phyloP scores from a whole-genome alignment of 2,113 vertebrate species.

The Ovis aries region DNA sequence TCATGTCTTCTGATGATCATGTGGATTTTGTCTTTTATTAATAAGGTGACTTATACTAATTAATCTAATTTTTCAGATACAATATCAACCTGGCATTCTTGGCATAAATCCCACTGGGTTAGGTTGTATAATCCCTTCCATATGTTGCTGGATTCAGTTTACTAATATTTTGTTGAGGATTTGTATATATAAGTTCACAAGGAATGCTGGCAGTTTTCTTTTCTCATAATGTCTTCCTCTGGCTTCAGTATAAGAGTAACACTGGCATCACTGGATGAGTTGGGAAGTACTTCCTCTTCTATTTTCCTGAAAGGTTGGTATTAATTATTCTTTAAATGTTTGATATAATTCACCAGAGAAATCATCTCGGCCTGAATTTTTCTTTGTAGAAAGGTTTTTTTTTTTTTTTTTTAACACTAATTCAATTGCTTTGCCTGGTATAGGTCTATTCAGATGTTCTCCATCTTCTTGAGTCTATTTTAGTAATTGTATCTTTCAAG shows the following conservation, averaged over 20 bases:
- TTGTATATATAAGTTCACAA: neutral
- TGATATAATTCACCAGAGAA: neutral
- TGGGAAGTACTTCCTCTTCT: neutral
- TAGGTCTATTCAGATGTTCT: neutral
- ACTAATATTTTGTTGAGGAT: neutral
- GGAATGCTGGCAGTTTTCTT: neutral
- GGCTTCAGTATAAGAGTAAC: neutral
- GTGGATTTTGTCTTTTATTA: neutral
- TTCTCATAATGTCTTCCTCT: neutral
- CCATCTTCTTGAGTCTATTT: neutral
- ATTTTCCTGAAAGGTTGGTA: neutral
- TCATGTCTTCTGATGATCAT: neutral
- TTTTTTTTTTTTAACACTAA: neutral
- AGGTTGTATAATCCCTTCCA: neutral
- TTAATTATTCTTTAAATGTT: neutral
- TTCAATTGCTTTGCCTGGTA: neutral
- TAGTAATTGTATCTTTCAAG: neutral
- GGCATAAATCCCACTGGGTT: neutral
- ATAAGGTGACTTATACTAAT: neutral
- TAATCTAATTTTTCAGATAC: neutral
- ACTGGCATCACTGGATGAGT: neutral
- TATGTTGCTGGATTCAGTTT: neutral
- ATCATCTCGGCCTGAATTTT: neutral
- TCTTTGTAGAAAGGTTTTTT: neutral
- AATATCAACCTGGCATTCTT: neutral